These are phyloP conservation scores for Sisyra terminalis DNA, from an alignment of 2,888 invertebrate genomes.

Conservation along the genomic window DNA sequence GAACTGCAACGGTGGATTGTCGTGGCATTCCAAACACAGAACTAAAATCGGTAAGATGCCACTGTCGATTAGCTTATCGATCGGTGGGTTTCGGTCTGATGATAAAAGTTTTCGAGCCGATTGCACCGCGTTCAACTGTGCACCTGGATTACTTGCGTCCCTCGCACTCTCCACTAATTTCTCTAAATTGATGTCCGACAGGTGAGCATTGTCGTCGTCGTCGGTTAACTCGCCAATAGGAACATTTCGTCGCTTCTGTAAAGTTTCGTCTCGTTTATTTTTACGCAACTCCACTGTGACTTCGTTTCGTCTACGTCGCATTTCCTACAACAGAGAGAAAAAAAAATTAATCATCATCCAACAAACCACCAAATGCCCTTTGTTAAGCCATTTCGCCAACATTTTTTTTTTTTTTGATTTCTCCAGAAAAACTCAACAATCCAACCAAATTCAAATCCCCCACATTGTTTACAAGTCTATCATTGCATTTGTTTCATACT, in stretches of 20 bases:
- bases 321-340: slow-evolving; percentile 68
- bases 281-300: slow-evolving; percentile 93
- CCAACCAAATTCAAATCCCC: too few relatives aligned
- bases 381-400: too few relatives aligned
- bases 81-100: slow-evolving; percentile 96
- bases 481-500: too few relatives aligned
- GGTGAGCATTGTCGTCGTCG: slow-evolving; percentile 55
- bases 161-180: slow-evolving; percentile 77
- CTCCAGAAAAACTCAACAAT: too few relatives aligned
- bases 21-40: slow-evolving; percentile 69
- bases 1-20: slow-evolving; percentile 82
- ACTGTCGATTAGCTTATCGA: slow-evolving; percentile 84
- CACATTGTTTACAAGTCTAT: too few relatives aligned
- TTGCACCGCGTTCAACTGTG: slow-evolving; percentile 84
- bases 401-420: too few relatives aligned
- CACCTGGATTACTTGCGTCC: slow-evolving; percentile 57
- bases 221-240: slow-evolving; percentile 74
- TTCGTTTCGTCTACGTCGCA: slow-evolving; percentile 92
- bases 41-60: slow-evolving; percentile 86
- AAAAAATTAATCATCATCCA: slow-evolving; percentile 10
- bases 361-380: slow-evolving; percentile 9
- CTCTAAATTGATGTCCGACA: slow-evolving; percentile 57
- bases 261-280: slow-evolving; percentile 94
- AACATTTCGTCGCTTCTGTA: slow-evolving; percentile 92
- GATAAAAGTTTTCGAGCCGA: slow-evolving; percentile 90